Evolutionary conservation across 2,797 vertebrate genomes (phyloP), one percentile per base, ranked within the genome.

Genomic region (Centropyge bicolor): DNA sequence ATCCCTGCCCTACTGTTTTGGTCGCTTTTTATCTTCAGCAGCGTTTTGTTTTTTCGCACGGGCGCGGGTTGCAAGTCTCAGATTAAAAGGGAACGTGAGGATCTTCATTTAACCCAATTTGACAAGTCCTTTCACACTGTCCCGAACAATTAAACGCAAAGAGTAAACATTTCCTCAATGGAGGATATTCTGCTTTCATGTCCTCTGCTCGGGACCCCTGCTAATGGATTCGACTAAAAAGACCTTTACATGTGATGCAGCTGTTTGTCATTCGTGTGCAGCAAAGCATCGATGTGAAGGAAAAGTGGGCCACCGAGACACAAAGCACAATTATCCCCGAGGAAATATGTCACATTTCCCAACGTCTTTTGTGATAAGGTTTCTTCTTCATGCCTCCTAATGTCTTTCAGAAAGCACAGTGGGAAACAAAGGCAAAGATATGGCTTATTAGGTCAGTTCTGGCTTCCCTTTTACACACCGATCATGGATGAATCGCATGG

Each of bases 291-390:
- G 52, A 85, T 57, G 76, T 66, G 67, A 81, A 78, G 81, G 68
- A 80, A 92, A 94, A 94, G 81, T 94, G 91, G 94, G 93, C 91
- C 92, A 92, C 76, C n/a, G 76, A 90, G 74, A 91, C 89, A 87
- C 82, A 91, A 92, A 91, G 82, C 84, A 55, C 70, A 85, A 87
- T 88, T 73, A 79, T 88, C 91, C 93, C 91, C 6, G 74, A 88
- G 89, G 94, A 95, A 92, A 92, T 86, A 88, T 93, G 91, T 93
- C 88, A 93, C 88, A 92, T 93, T 89, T 89, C 77, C 72, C 27
- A 84, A 84, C 67, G 24, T 94, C 93, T 93, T 94, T 93, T 93
- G 87, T 89, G 88, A 93, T 92, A 91, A 91, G 83, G 82, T 89
- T 93, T 86, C 77, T 74, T 85, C 72, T 92, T 88, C 64, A 31